Conservation (phyloP, 2,888 invertebrate species). For the Coelogynopora nodosa region DNA sequence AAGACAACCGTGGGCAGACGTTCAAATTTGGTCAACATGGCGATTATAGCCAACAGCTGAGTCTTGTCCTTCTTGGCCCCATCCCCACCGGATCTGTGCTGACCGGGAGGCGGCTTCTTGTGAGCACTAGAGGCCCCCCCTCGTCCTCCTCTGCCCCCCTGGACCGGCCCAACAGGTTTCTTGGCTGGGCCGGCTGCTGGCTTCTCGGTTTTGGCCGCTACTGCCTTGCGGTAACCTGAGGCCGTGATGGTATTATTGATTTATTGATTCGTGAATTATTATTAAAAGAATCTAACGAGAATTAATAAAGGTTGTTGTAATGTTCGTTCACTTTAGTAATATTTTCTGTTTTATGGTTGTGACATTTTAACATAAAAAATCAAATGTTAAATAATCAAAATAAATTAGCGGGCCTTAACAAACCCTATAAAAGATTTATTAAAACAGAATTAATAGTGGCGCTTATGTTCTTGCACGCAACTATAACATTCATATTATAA, state of each 20-base stretch:
- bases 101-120: neutral
- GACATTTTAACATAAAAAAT: too few relatives aligned
- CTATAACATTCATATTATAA: too few relatives aligned
- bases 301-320: too few relatives aligned
- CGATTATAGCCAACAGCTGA: slow-evolving; percentile 68
- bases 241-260: slow-evolving; percentile 64
- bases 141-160: slow-evolving; percentile 57
- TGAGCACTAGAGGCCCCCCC: slow-evolving; percentile 51
- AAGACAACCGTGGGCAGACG: slow-evolving; percentile 90
- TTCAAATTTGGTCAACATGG: slow-evolving; percentile 75
- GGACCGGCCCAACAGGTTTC: slow-evolving; percentile 59
- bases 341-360: too few relatives aligned
- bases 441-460: too few relatives aligned
- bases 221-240: slow-evolving; percentile 4
- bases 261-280: too few relatives aligned
- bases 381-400: too few relatives aligned
- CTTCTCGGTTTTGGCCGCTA: slow-evolving; percentile 51
- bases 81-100: neutral
- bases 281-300: too few relatives aligned
- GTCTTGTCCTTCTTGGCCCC: slow-evolving; percentile 65
- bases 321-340: too few relatives aligned
- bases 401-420: too few relatives aligned
- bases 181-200: slow-evolving; percentile 62
- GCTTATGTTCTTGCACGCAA: too few relatives aligned
- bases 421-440: too few relatives aligned